Conservation (phyloP, 2,113 vertebrate genomes). For the Pomatorhinus ruficollis region DNA sequence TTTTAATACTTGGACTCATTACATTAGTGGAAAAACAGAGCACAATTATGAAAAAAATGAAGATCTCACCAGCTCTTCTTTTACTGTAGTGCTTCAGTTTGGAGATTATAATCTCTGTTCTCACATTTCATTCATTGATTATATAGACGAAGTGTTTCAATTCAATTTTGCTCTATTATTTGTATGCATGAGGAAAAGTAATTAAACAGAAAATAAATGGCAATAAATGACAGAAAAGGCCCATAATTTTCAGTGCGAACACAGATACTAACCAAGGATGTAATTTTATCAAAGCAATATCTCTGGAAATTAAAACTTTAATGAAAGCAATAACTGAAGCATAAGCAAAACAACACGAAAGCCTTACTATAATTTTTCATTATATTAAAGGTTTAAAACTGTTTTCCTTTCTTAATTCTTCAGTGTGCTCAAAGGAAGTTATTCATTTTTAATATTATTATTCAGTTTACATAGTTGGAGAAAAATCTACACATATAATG, state of each 20-base stretch:
- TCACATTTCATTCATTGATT: background rate
- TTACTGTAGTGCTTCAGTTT: background rate
- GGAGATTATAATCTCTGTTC: background rate
- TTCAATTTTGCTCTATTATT: background rate
- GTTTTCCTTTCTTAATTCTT: constrained; percentile 23
- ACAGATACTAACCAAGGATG: constrained; percentile 43
- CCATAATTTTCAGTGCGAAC: constrained; percentile 25
- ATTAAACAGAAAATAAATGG: constrained; percentile 34
- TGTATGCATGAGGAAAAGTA: background rate
- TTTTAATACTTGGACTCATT: background rate
- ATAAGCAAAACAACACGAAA: constrained; percentile 70
- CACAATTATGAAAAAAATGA: background rate
- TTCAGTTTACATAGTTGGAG: constrained; percentile 24
- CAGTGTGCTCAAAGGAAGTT: constrained; percentile 45
- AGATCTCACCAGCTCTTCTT: background rate
- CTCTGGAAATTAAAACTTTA: constrained; percentile 73
- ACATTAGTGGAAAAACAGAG: background rate
- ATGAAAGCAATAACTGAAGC: constrained; percentile 70
- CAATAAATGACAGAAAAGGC: constrained; percentile 41
- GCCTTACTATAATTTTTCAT: constrained; percentile 59
- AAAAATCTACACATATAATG: constrained; percentile 42
- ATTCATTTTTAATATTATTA: constrained; percentile 53
- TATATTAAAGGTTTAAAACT: constrained; percentile 56
- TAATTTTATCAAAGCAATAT: constrained; percentile 70
- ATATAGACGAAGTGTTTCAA: background rate